Conservation (phyloP, 2,113 vertebrate species). For the Ariopsis seemanni region DNA sequence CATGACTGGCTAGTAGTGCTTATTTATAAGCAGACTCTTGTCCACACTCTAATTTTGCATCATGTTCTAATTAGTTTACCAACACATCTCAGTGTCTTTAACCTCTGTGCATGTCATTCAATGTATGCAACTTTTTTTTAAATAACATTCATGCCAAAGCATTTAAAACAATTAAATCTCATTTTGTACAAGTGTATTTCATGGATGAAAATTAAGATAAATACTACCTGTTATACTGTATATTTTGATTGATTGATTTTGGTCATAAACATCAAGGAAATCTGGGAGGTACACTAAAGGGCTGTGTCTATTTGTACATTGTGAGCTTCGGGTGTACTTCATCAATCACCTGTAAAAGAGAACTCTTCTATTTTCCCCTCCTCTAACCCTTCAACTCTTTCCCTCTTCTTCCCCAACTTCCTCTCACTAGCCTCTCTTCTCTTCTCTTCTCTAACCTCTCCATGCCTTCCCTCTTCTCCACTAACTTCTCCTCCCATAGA, state of each 20-base stretch:
- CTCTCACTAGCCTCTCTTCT: neutral
- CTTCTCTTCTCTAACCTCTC: neutral
- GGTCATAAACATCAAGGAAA: neutral
- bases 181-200: neutral
- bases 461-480: neutral
- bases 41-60: neutral
- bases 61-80: neutral
- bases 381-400: neutral
- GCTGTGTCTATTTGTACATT: slow-evolving; percentile 1
- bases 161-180: neutral
- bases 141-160: neutral
- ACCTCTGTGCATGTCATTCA: neutral
- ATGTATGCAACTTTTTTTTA: neutral
- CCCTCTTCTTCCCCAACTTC: neutral
- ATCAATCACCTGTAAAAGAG: slow-evolving; percentile 17
- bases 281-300: neutral
- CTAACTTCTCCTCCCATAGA: slow-evolving; percentile 19
- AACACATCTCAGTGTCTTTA: neutral
- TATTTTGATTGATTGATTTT: neutral
- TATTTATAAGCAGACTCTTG: neutral
- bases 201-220: neutral
- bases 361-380: neutral
- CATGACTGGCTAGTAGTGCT: neutral
- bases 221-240: neutral
- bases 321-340: neutral